These are phyloP conservation scores for Sminthurinus signatus DNA, from an alignment of 1,140 invertebrate species.

Conservation along the genomic window DNA sequence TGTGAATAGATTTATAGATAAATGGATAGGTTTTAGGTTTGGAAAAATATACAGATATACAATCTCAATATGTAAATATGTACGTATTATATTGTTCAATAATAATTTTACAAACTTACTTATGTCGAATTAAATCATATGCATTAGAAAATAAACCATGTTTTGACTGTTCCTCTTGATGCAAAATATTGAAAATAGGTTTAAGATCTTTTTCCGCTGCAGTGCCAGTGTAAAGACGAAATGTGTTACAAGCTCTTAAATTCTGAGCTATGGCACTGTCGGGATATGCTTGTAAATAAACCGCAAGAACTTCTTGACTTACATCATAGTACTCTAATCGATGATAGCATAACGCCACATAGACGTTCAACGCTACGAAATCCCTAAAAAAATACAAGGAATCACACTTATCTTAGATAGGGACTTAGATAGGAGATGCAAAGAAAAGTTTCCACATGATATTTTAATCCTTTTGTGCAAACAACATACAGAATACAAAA, in stretches of 20 bases:
- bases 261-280: conserved; percentile 94
- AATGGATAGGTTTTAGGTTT: too few relatives aligned
- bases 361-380: conserved; percentile 90
- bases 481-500: too few relatives aligned
- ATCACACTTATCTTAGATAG: too few relatives aligned
- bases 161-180: conserved; percentile 39
- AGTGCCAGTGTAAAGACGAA: conserved; percentile 86
- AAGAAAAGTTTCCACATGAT: conserved; percentile 9
- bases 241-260: conserved; percentile 84
- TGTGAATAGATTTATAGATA: too few relatives aligned
- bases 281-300: conserved; percentile 86
- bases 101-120: neutral
- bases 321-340: conserved; percentile 91
- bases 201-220: conserved; percentile 82
- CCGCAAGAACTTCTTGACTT: conserved; percentile 86
- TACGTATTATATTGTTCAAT: too few relatives aligned
- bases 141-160: conserved; percentile 38
- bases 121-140: conserved; percentile 73
- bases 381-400: conserved; percentile 68
- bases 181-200: conserved; percentile 53
- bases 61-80: too few relatives aligned
- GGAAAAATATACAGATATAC: too few relatives aligned
- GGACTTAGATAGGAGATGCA: too few relatives aligned
- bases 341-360: conserved; percentile 95
- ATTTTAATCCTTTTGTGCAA: too few relatives aligned